A percentile compares a stretch with the other conserved stretches of the same genome.
These are phyloP conservation scores for Aphis gossypii DNA, from an alignment of 1,140 invertebrate genomes.

Conservation along the genomic window DNA sequence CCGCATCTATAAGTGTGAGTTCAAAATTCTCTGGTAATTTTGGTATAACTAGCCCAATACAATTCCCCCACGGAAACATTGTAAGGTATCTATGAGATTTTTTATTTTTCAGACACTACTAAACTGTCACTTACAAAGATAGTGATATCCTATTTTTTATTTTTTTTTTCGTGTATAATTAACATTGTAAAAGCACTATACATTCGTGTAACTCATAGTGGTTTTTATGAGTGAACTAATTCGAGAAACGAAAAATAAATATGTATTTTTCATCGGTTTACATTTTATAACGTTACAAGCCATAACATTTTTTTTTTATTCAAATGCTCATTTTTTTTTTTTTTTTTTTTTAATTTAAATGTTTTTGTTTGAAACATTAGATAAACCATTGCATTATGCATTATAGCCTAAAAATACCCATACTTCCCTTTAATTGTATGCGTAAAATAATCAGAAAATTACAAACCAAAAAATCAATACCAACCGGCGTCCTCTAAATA, in stretches of 20 bases:
- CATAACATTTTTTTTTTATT: background rate
- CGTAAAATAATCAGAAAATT: background rate
- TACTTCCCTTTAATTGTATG: background rate
- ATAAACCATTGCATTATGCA: background rate
- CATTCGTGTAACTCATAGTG: background rate
- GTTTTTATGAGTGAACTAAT: background rate
- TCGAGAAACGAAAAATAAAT: background rate
- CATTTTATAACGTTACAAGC: background rate
- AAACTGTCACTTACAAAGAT: no score
- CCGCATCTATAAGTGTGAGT: no score
- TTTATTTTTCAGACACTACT: no score
- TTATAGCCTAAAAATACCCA: background rate
- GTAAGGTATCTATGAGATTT: no score
- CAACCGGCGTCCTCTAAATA: background rate
- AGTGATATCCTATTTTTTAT: background rate
- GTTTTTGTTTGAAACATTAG: background rate
- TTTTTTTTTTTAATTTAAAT: background rate
- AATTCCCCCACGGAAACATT: no score
- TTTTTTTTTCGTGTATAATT: background rate
- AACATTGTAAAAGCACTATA: background rate
- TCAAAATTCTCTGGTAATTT: no score
- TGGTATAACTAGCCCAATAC: no score
- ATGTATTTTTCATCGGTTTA: background rate
- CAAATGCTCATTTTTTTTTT: background rate
- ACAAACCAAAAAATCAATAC: background rate